Evolutionary conservation across 2,113 vertebrate species (phyloP).

Genomic region (Pholis gunnellus): DNA sequence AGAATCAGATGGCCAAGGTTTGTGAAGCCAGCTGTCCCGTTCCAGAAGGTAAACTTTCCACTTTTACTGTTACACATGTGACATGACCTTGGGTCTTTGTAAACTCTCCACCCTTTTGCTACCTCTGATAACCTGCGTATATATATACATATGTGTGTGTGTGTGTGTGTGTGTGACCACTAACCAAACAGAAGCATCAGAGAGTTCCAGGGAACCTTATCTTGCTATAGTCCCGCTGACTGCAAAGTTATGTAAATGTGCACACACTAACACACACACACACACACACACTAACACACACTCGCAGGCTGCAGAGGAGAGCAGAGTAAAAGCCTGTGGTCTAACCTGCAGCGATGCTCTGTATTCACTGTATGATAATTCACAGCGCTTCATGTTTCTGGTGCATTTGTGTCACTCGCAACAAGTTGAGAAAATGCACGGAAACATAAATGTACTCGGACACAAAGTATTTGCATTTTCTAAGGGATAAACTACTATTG

Average conservation of each 20-base stretch:
- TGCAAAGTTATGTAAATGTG: conserved; percentile 80
- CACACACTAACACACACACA: conserved; percentile 17
- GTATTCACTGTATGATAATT: conserved; percentile 8
- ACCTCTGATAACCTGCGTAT: conserved; percentile 56
- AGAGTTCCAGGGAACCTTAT: conserved; percentile 77
- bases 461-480: conserved; percentile 34
- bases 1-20: conserved; percentile 19
- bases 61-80: conserved; percentile 54
- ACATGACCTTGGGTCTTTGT: conserved; percentile 64
- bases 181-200: conserved; percentile 74
- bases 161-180: conserved; percentile 45
- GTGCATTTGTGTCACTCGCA: not conserved
- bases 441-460: not conserved
- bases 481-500: not conserved
- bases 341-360: conserved; percentile 37
- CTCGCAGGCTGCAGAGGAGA: conserved; percentile 12
- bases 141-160: conserved; percentile 15
- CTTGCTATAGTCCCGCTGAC: conserved; percentile 54
- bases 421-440: not conserved
- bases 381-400: not conserved
- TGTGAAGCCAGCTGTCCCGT: conserved; percentile 58
- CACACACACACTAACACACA: conserved; percentile 23
- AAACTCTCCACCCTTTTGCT: conserved; percentile 75
- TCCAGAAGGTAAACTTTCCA: conserved; percentile 51
- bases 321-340: conserved; percentile 33